Conservation (phyloP, 2,888 invertebrate genomes). For the Calameuta filiformis region DNA sequence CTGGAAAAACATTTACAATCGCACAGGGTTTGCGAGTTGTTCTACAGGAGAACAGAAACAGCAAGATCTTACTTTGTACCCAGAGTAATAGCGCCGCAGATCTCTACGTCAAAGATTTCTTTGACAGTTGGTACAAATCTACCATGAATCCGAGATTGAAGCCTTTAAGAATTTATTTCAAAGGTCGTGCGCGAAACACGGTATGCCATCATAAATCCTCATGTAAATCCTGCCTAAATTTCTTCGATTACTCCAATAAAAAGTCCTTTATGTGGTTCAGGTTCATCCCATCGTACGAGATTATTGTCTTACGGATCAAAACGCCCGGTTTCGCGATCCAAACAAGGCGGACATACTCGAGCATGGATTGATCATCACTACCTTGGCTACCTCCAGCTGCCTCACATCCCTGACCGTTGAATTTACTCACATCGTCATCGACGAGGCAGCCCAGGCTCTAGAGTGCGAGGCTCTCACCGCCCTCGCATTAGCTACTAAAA, state of each 20-base stretch:
- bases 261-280: constrained; percentile 29
- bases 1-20: constrained; percentile 87
- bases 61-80: constrained; percentile 83
- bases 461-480: constrained; percentile 89
- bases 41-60: constrained; percentile 72
- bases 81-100: constrained; percentile 91
- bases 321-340: constrained; percentile 76
- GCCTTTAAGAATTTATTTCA: constrained; percentile 83
- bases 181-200: constrained; percentile 82
- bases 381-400: constrained; percentile 82
- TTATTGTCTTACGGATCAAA: constrained; percentile 78
- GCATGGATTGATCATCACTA: constrained; percentile 78
- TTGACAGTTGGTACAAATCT: constrained; percentile 79
- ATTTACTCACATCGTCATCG: constrained; percentile 85
- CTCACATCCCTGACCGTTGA: constrained; percentile 75
- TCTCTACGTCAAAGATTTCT: constrained; percentile 85
- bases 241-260: not conserved
- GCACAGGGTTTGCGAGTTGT: constrained; percentile 68
- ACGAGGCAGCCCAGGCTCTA: constrained; percentile 89
- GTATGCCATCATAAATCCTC: constrained; percentile 70
- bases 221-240: not conserved
- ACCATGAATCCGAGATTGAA: constrained; percentile 72
- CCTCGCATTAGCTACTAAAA: constrained; percentile 76
- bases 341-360: constrained; percentile 77
- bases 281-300: constrained; percentile 61